Evolutionary conservation across 2,113 vertebrate species (phyloP).

Genomic region (Archilochus colubris): DNA sequence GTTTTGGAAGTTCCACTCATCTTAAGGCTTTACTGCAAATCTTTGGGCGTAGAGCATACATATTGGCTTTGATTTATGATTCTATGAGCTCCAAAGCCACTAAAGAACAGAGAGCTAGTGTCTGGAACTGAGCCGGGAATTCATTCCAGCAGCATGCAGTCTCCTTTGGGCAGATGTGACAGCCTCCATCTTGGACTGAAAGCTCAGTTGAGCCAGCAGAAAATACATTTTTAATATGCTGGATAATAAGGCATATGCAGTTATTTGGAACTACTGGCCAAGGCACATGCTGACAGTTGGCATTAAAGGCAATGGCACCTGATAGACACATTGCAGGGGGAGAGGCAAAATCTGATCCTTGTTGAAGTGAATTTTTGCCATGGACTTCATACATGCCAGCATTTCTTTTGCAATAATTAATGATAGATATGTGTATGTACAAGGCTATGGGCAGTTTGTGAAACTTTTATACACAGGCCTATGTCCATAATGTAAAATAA

Average conservation of each 20-base stretch:
- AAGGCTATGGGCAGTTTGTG: background rate
- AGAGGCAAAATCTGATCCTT: background rate
- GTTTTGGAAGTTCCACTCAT: background rate
- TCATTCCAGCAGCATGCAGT: background rate
- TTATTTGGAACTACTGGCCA: constrained; percentile 12
- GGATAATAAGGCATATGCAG: background rate
- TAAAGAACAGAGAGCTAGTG: background rate
- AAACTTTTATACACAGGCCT: background rate
- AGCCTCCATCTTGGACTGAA: constrained; percentile 18
- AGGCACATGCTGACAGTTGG: constrained; percentile 4
- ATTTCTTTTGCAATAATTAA: background rate
- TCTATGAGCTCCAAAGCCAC: background rate
- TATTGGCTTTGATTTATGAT: constrained; percentile 29
- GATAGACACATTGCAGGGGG: background rate
- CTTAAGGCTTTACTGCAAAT: background rate
- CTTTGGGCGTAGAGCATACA: background rate
- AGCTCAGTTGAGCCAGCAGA: background rate
- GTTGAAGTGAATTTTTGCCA: background rate
- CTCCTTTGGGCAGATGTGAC: constrained; percentile 15
- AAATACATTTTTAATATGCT: constrained; percentile 19
- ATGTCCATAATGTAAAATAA: background rate
- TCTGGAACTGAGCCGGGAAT: background rate
- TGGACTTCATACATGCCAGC: background rate
- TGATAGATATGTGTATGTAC: background rate
- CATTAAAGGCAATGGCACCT: constrained; percentile 6